Conservation (phyloP, 1,140 invertebrate species). For the Meteorus sp. region DNA sequence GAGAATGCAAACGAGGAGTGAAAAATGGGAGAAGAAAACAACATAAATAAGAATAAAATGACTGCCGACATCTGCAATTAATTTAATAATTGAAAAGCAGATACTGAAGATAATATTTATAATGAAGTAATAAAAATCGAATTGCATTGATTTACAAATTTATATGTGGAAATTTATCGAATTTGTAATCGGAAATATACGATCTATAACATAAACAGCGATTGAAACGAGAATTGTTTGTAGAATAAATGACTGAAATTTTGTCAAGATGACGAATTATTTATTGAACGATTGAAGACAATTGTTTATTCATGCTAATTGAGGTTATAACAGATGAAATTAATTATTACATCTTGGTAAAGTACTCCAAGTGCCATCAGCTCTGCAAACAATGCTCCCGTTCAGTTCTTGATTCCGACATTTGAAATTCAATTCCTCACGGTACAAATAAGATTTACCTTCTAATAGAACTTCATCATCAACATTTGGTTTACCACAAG, state of each 20-base stretch:
- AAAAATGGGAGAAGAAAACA: neutral
- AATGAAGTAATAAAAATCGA: neutral
- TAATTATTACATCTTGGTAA: conserved; percentile 33
- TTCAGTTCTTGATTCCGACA: conserved; percentile 51
- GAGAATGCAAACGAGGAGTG: no score
- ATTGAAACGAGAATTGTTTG: no score
- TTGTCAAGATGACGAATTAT: no score
- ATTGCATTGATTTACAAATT: neutral
- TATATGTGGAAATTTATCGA: neutral
- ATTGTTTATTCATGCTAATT: no score
- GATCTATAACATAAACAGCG: neutral
- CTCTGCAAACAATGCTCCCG: conserved; percentile 40
- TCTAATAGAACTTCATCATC: conserved; percentile 46
- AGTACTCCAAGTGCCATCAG: conserved; percentile 43
- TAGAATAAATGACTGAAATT: no score
- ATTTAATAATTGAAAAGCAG: no score
- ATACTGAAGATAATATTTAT: no score
- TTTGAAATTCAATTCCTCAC: conserved; percentile 53
- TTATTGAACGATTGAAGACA: no score
- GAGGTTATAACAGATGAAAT: neutral
- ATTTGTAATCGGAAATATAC: conserved; percentile 2
- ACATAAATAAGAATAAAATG: no score
- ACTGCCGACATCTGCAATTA: no score
- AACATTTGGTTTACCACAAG: conserved; percentile 47
- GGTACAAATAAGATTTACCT: conserved; percentile 58